A percentile compares a stretch with the other conserved stretches of the same genome.
Evolutionary conservation across 1,140 invertebrate genomes (phyloP).

Genomic region (Lasaia peninsularis): DNA sequence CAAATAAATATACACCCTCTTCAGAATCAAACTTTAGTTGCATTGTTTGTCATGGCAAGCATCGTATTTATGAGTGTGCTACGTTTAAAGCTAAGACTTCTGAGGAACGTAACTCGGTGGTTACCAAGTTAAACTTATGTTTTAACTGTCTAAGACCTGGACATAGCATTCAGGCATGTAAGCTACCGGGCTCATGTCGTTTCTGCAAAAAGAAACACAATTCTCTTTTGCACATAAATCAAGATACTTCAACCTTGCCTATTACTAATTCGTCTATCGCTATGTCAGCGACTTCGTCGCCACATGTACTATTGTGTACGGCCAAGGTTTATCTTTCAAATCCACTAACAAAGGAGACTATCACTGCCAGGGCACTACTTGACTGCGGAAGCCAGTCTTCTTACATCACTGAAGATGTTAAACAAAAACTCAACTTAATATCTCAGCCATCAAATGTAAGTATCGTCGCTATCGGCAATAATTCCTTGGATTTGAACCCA

Average conservation of each 20-base stretch:
- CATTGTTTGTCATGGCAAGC: conserved; percentile 3
- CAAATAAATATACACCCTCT: background rate
- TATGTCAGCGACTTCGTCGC: background rate
- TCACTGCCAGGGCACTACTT: background rate
- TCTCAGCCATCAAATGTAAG: conserved; percentile 8
- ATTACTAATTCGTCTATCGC: background rate
- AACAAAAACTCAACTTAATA: background rate
- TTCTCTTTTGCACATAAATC: background rate
- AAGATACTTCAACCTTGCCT: background rate
- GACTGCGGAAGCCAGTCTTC: conserved; percentile 7
- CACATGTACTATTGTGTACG: background rate
- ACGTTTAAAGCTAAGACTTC: background rate
- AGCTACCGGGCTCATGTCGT: background rate
- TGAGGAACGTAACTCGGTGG: background rate
- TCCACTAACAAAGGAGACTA: conserved; percentile 4
- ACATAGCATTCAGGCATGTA: background rate
- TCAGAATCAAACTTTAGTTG: background rate
- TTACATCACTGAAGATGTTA: background rate
- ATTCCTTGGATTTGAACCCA: background rate
- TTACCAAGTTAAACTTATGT: conserved; percentile 7
- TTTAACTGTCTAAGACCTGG: conserved; percentile 16
- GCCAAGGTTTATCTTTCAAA: background rate
- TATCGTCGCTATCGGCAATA: conserved; percentile 11
- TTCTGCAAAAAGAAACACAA: conserved; percentile 8
- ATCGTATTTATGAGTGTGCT: conserved; percentile 16